Evolutionary conservation across 1,140 invertebrate species (phyloP).

Genomic region (Cydia splendana): DNA sequence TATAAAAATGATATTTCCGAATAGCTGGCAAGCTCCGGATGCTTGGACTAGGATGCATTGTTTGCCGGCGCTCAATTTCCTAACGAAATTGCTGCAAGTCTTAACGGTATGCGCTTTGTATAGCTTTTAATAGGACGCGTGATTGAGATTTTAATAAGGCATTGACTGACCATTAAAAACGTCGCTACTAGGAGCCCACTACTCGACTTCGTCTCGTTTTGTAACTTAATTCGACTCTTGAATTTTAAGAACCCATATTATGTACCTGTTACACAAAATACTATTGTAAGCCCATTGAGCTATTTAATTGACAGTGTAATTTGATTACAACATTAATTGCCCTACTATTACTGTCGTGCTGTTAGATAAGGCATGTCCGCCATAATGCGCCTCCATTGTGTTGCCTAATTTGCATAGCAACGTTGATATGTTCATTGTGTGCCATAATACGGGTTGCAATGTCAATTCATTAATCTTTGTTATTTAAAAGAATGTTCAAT

Average conservation of each 20-base stretch:
- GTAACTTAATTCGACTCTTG: too few species aligned
- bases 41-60: slow-evolving; percentile 5
- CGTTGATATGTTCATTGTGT: slow-evolving; percentile 10
- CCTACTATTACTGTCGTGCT: neutral
- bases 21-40: neutral
- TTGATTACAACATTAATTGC: neutral
- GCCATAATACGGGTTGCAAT: neutral
- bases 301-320: neutral
- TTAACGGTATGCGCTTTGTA: slow-evolving; percentile 26
- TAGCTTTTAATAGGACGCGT: slow-evolving; percentile 3
- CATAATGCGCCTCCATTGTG: neutral
- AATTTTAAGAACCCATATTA: too few species aligned
- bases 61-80: slow-evolving; percentile 27
- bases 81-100: slow-evolving; percentile 11
- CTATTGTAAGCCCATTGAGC: neutral
- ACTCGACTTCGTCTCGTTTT: too few species aligned
- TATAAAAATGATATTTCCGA: neutral
- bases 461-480: neutral
- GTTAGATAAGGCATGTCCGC: slow-evolving; percentile 4
- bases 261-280: too few species aligned
- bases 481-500: too few species aligned
- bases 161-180: slow-evolving; percentile 1
- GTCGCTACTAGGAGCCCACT: neutral
- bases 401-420: slow-evolving; percentile 1
- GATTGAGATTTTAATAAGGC: slow-evolving; percentile 2